Evolutionary conservation across 2,888 invertebrate species (phyloP).

Genomic region (Tyria jacobaeae): DNA sequence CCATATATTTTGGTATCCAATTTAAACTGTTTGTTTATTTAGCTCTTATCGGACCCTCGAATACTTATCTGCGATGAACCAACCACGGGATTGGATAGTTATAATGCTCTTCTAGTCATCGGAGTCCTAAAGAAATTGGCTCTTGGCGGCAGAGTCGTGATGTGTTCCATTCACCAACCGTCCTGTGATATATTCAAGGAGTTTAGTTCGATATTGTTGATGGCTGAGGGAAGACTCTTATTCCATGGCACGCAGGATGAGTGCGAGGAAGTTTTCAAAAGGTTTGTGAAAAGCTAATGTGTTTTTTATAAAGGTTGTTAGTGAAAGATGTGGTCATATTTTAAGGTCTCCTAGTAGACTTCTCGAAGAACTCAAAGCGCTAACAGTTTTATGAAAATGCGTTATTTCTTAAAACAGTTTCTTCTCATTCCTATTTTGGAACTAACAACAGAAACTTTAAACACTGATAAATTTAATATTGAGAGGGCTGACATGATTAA

Average conservation of each 20-base stretch:
- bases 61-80: slow-evolving; percentile 97
- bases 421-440: too few relatives aligned
- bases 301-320: too few relatives aligned
- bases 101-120: slow-evolving; percentile 93
- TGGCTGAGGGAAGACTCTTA: slow-evolving; percentile 92
- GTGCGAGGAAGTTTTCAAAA: slow-evolving; percentile 88
- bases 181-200: slow-evolving; percentile 93
- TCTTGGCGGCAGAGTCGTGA: slow-evolving; percentile 89
- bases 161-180: slow-evolving; percentile 96
- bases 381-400: too few relatives aligned
- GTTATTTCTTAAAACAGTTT: too few relatives aligned
- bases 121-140: slow-evolving; percentile 88
- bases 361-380: too few relatives aligned
- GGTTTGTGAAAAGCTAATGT: slow-evolving; percentile 70
- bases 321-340: too few relatives aligned
- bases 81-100: slow-evolving; percentile 96
- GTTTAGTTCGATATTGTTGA: slow-evolving; percentile 91
- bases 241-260: slow-evolving; percentile 91
- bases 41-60: slow-evolving; percentile 94
- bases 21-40: too few relatives aligned
- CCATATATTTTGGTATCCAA: too few relatives aligned
- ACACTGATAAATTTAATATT: too few relatives aligned
- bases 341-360: too few relatives aligned
- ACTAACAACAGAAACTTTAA: too few relatives aligned
- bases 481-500: too few relatives aligned